Evolutionary conservation across 2,113 vertebrate genomes (phyloP).

Genomic region (Oophaga pumilio): DNA sequence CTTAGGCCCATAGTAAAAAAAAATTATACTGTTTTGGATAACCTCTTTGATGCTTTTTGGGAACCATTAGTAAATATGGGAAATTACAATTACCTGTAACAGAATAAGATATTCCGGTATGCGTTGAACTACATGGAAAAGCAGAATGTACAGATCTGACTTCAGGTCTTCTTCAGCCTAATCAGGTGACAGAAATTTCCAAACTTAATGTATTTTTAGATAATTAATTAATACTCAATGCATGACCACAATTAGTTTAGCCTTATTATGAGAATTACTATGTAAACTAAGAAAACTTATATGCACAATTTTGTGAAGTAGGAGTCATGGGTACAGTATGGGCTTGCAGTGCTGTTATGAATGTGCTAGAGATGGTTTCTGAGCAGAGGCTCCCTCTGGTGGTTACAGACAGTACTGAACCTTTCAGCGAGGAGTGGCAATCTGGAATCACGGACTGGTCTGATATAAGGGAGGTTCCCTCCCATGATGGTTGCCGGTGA

Average conservation of each 20-base stretch:
- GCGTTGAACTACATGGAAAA: conserved; percentile 92
- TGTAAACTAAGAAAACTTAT: not conserved
- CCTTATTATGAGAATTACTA: not conserved
- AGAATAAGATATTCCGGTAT: conserved; percentile 93
- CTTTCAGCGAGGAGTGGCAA: too few relatives aligned
- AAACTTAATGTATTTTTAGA: not conserved
- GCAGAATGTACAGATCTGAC: conserved; percentile 87
- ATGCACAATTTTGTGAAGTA: too few relatives aligned
- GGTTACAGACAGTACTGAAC: too few relatives aligned
- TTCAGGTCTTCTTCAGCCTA: conserved; percentile 86
- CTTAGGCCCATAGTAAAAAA: too few relatives aligned
- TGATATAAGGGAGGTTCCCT: too few relatives aligned
- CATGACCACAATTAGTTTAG: not conserved
- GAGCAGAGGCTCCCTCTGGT: too few relatives aligned
- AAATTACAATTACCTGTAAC: conserved; percentile 77
- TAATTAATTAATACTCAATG: not conserved
- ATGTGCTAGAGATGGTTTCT: too few relatives aligned
- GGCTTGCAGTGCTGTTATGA: too few relatives aligned
- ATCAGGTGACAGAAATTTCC: conserved; percentile 55
- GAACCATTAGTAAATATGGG: not conserved
- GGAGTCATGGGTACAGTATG: too few relatives aligned
- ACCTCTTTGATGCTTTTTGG: not conserved
- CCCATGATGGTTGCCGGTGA: too few relatives aligned
- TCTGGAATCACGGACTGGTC: too few relatives aligned
- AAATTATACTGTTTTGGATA: too few relatives aligned